A percentile compares a stretch with the other conserved stretches of the same genome.
Evolutionary conservation across 1,140 invertebrate genomes (phyloP).

Genomic region (Bombus ignitus): DNA sequence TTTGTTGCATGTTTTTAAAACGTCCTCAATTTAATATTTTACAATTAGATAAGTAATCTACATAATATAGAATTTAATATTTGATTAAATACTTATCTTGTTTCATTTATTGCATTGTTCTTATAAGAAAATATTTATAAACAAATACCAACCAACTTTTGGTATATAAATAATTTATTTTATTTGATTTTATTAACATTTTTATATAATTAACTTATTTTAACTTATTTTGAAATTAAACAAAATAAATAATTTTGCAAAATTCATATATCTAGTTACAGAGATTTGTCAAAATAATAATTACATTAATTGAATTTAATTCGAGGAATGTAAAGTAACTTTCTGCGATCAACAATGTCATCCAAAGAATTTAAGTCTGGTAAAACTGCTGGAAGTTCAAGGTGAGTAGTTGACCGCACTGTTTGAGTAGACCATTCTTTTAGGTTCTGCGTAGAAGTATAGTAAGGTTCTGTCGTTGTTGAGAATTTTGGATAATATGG

Average conservation of each 20-base stretch:
- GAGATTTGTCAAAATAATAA: not conserved
- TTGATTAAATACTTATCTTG: not conserved
- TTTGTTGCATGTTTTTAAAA: not conserved
- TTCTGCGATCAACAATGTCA: conserved; percentile 76
- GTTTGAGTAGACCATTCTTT: conserved; percentile 1
- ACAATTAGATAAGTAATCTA: not conserved
- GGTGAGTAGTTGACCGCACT: conserved; percentile 20
- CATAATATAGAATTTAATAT: not conserved
- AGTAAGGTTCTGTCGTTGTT: conserved; percentile 71
- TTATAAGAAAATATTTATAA: not conserved
- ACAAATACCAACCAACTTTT: not conserved
- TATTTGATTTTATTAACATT: not conserved
- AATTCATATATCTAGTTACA: not conserved
- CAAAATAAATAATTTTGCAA: not conserved
- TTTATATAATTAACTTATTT: not conserved
- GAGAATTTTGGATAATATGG: conserved; percentile 74
- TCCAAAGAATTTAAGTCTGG: conserved; percentile 74
- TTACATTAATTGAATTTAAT: conserved; percentile 9
- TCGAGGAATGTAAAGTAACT: conserved; percentile 74
- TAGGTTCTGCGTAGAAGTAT: conserved; percentile 52
- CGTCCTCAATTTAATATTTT: not conserved
- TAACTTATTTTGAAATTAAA: not conserved
- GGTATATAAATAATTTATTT: not conserved
- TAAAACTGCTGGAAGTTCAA: conserved; percentile 69
- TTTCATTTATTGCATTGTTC: not conserved